A percentile compares a stretch with the other conserved stretches of the same genome.
Evolutionary conservation across 2,888 invertebrate species (phyloP).

Genomic region (Diplazon laetatorius): DNA sequence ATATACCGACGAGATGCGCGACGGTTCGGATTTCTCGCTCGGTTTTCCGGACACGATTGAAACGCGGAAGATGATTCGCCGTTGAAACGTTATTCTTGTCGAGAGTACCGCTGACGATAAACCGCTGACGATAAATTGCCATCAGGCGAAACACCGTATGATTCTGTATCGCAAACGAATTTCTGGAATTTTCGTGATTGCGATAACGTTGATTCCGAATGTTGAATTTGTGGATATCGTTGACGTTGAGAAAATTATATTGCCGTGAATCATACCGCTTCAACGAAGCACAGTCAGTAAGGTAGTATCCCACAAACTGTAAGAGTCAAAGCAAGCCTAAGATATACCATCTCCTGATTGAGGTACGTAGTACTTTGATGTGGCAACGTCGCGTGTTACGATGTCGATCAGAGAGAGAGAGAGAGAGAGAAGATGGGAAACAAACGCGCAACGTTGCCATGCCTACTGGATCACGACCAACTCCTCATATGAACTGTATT

Average conservation of each 20-base stretch:
- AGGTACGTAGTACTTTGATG: too few relatives aligned
- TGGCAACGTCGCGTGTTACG: too few relatives aligned
- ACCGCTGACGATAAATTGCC: neutral
- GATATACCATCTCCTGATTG: too few relatives aligned
- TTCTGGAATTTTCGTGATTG: slow-evolving; percentile 12
- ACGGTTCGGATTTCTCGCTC: slow-evolving; percentile 67
- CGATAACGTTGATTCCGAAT: slow-evolving; percentile 22
- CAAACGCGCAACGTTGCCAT: too few relatives aligned
- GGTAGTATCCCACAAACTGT: too few relatives aligned
- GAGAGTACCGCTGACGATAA: too few relatives aligned
- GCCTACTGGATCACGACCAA: too few relatives aligned
- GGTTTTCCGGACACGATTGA: slow-evolving; percentile 36
- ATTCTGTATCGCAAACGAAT: neutral
- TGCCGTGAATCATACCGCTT: slow-evolving; percentile 35
- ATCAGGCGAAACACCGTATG: neutral
- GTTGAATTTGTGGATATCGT: slow-evolving; percentile 28
- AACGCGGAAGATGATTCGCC: slow-evolving; percentile 47
- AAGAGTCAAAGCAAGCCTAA: too few relatives aligned
- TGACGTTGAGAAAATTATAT: slow-evolving; percentile 9
- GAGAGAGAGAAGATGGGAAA: too few relatives aligned
- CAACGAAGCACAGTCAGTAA: slow-evolving; percentile 30
- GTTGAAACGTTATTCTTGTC: too few relatives aligned
- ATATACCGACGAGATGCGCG: slow-evolving; percentile 70
- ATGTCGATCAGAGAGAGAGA: too few relatives aligned
- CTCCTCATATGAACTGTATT: too few relatives aligned